These are phyloP conservation scores for Apis laboriosa DNA, from an alignment of 1,140 invertebrate genomes.

Conservation along the genomic window DNA sequence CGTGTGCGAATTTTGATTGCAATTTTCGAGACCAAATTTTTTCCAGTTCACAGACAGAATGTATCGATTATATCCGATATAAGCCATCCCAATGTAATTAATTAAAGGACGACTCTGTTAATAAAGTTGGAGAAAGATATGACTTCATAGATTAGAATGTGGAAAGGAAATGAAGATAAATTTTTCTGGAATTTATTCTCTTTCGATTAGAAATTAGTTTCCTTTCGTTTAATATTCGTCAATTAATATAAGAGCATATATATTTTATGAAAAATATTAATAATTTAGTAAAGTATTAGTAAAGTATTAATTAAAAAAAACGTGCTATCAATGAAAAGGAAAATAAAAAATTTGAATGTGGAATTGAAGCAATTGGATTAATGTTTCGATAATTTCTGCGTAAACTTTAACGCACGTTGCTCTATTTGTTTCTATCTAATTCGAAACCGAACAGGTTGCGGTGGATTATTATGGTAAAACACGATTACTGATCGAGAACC, in stretches of 20 bases:
- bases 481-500: neutral
- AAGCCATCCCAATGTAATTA: constrained; percentile 17
- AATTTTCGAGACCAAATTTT: constrained; percentile 9
- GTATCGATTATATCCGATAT: constrained; percentile 45
- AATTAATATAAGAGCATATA: too few relatives aligned
- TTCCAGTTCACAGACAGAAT: constrained; percentile 30
- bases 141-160: neutral
- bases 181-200: neutral
- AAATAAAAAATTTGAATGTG: too few relatives aligned
- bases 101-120: neutral
- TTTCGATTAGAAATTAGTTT: neutral
- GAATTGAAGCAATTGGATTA: neutral
- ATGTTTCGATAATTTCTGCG: neutral
- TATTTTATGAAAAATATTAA: too few relatives aligned
- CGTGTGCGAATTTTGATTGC: constrained; percentile 12
- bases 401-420: neutral
- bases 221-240: neutral
- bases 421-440: neutral
- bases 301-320: too few relatives aligned
- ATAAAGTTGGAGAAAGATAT: neutral
- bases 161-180: neutral
- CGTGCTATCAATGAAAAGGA: too few relatives aligned
- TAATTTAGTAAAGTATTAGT: too few relatives aligned
- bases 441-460: neutral
- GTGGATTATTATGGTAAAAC: constrained; percentile 3